Conservation (phyloP, 2,888 invertebrate genomes). For the Odontothrips loti region DNA sequence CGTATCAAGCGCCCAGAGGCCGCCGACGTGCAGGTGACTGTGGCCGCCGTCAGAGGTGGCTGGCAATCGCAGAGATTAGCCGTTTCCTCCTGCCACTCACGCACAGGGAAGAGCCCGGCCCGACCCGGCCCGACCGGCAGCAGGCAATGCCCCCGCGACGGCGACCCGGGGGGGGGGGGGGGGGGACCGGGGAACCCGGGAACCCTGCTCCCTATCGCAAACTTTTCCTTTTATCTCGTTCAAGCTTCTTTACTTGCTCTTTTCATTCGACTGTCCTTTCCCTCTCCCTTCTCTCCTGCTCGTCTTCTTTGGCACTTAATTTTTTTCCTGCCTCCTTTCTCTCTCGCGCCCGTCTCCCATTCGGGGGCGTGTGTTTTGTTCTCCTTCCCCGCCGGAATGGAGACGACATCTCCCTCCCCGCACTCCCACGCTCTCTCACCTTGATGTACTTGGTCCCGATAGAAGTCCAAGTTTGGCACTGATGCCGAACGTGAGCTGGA, state of each 20-base stretch:
- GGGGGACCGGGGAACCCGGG: too few species aligned
- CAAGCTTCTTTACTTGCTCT: neutral
- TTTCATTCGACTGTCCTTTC: neutral
- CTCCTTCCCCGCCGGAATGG: neutral
- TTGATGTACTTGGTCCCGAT: neutral
- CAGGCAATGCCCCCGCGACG: too few species aligned
- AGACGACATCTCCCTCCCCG: too few species aligned
- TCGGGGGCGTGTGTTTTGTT: neutral
- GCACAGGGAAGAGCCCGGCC: too few species aligned
- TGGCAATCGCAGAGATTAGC: too few species aligned
- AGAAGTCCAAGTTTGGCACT: slow-evolving; percentile 11
- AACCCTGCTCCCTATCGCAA: neutral
- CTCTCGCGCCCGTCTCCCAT: too few species aligned
- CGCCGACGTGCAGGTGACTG: too few species aligned
- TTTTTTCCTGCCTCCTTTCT: neutral
- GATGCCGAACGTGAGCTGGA: slow-evolving; percentile 19
- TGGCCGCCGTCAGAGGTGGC: too few species aligned
- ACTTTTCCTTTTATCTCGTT: slow-evolving; percentile 23
- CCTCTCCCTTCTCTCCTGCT: neutral
- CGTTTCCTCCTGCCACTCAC: too few species aligned
- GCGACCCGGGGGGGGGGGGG: too few species aligned
- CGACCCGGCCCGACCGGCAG: too few species aligned
- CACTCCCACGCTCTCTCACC: neutral
- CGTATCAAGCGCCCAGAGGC: too few species aligned
- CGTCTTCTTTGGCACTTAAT: neutral